These are phyloP conservation scores for Standfussiana lucernea DNA, from an alignment of 2,888 invertebrate species.

Conservation along the genomic window DNA sequence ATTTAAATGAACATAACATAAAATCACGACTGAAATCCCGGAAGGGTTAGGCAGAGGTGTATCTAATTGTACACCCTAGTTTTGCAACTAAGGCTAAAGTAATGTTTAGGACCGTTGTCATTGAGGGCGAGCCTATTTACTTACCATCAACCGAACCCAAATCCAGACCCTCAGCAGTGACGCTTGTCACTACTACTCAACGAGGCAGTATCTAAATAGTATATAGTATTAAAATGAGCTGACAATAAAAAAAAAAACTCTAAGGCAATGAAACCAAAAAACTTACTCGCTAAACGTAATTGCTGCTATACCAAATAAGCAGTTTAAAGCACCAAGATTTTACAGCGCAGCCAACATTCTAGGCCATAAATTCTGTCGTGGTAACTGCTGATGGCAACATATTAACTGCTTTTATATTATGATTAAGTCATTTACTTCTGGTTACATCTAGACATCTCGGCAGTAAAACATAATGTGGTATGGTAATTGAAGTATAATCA, in stretches of 20 bases:
- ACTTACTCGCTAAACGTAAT: background rate
- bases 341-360: conserved; percentile 15
- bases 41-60: background rate
- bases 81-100: too few relatives aligned
- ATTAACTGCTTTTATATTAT: conserved; percentile 44
- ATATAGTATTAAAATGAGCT: background rate
- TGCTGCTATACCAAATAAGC: background rate
- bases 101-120: background rate
- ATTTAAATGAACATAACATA: background rate
- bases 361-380: conserved; percentile 18
- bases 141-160: background rate
- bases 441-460: conserved; percentile 40
- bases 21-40: background rate
- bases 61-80: too few relatives aligned
- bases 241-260: background rate
- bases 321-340: conserved; percentile 32
- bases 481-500: conserved; percentile 39
- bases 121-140: background rate
- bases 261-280: background rate
- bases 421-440: conserved; percentile 53
- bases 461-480: conserved; percentile 39
- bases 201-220: background rate
- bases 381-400: conserved; percentile 31
- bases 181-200: background rate
- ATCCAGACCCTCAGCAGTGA: background rate